Base-by-base conservation (phyloP, 1,140 invertebrate genomes). In the Drosophila tani region DNA sequence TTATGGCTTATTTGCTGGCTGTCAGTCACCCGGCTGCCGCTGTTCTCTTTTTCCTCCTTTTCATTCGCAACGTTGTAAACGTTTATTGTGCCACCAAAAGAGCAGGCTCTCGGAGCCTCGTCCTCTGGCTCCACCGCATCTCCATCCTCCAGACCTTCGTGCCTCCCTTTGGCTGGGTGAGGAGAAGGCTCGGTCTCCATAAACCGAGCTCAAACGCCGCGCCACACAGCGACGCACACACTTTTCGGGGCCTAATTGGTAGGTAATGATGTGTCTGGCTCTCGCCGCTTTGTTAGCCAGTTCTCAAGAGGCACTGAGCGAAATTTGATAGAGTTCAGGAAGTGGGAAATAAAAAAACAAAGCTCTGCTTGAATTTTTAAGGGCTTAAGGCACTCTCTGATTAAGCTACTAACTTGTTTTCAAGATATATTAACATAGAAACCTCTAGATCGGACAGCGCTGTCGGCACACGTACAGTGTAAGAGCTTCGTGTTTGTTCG, bases 241-340 rank as follows among this genome's bases (percentile, higher is more conserved):
- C 70, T 80, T 84, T 84, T 82, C 46, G 67, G 65, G 69, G 74
- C 88, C 88, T 91, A 91, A 91, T 91, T 91, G 88, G 88, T 91
- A 85, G 90, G 88, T 91, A 91, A 91, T 91, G 88, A 91, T 91
- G 88, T 91, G 88, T 91, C 88, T 88, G 83, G 55, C 81, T 71
- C 81, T 75, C 60, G 87, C 79, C 80, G 86, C 86, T 91, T 88
- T 88, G 83, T 84, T 84, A 85, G 78, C 64, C 71, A 84, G 67
- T 86, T 59, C 62, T 12, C n/a, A 68, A 53, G 57, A 46, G 51
- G 43, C 51, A 68, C 43, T 32, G 45, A 17, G 45, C 27, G 9
- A 67, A 66, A n/a, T 5, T 0, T 19, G 7, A 21, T 9, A 6
- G 4, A 2, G 32, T 15, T 15, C 8, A 7, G 3, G 1, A 21